These are phyloP conservation scores for western clawed frog (Xenopus tropicalis) DNA, from an alignment of 2,113 vertebrate genomes.

Conservation along the genomic window UCB_Xtro_10.0 CM004450.2:94763501-94764000, in stretches of 20 bases:
- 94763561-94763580: background rate
- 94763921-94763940: conserved; percentile 24
- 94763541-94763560: background rate
- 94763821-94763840: conserved; percentile 36
- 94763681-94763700: conserved; percentile 24
- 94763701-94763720: conserved; percentile 33
- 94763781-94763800: conserved; percentile 36
- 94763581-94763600: conserved; percentile 12
- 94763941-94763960: conserved; percentile 33
- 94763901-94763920: conserved; percentile 43
- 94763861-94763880: conserved; percentile 16
- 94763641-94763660: background rate
- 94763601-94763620: background rate
- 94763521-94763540: background rate
- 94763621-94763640: conserved; percentile 7
- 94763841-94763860: conserved; percentile 38
- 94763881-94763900: conserved; percentile 16
- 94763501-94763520: background rate
- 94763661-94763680: conserved; percentile 16
- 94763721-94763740: conserved; percentile 38
- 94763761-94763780: conserved; percentile 36
- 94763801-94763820: conserved; percentile 31
- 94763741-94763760: conserved; percentile 29
- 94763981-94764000: conserved; percentile 41
- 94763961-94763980: conserved; percentile 40